Percentiles rank a stretch among this genome's conserved stretches.
Evolutionary conservation across 2,113 vertebrate genomes (phyloP).

Genomic region (Nesospiza acunhae): DNA sequence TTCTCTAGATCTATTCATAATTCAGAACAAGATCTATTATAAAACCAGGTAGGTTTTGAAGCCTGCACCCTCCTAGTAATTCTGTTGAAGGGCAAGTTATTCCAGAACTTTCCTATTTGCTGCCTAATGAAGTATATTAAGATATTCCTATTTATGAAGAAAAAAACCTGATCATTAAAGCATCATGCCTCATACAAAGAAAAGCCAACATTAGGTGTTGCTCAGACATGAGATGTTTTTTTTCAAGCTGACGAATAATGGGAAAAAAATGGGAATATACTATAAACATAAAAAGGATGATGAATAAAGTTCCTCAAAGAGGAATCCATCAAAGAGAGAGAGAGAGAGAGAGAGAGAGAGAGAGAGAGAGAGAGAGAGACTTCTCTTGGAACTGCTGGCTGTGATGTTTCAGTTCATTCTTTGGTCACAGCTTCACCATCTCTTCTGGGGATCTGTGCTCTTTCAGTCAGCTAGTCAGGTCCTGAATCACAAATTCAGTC

Average conservation of each 20-base stretch:
- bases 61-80: background rate
- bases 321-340: background rate
- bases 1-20: background rate
- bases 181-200: background rate
- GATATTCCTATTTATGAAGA: background rate
- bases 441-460: background rate
- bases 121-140: background rate
- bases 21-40: background rate
- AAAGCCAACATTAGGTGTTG: background rate
- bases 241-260: background rate
- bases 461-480: background rate
- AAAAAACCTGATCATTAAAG: background rate
- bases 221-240: background rate
- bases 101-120: background rate
- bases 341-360: background rate
- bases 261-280: background rate
- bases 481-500: background rate
- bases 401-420: conserved; percentile 16
- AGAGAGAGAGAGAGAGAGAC: background rate
- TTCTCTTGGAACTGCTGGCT: background rate
- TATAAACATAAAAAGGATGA: background rate
- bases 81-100: background rate
- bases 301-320: background rate
- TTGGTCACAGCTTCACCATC: background rate
- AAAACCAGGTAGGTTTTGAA: background rate